Conservation (phyloP, 2,113 vertebrate species). For the Chitala chitala region DNA sequence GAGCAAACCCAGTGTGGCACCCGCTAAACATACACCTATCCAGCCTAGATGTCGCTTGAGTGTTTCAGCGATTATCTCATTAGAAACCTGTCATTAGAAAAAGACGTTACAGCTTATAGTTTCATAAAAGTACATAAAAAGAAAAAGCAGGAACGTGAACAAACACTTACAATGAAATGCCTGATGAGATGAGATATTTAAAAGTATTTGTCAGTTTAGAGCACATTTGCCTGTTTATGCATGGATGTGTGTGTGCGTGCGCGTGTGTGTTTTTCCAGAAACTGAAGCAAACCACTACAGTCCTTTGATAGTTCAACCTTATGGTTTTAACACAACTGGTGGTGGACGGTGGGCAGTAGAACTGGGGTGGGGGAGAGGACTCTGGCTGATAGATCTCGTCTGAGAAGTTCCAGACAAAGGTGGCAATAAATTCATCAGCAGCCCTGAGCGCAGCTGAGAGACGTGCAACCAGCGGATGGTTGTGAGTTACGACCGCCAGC, state of each 20-base stretch:
- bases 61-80: not conserved
- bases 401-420: slow-evolving; percentile 30
- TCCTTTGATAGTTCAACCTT: slow-evolving; percentile 2
- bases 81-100: not conserved
- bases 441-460: slow-evolving; percentile 26
- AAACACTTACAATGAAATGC: not conserved
- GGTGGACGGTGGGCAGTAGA: not conserved
- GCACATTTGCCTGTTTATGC: not conserved
- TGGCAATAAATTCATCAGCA: slow-evolving; percentile 40
- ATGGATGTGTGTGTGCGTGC: too few relatives aligned
- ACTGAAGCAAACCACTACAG: not conserved
- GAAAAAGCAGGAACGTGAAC: not conserved
- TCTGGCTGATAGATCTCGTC: not conserved
- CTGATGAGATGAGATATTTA: not conserved
- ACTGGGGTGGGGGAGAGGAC: slow-evolving; percentile 1
- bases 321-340: not conserved
- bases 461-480: not conserved
- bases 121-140: not conserved
- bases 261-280: not conserved
- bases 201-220: not conserved
- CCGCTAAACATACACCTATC: not conserved
- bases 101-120: not conserved
- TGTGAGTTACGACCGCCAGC: not conserved
- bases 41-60: not conserved
- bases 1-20: not conserved